These are phyloP conservation scores for Paramormyrops hopkinsi DNA, from an alignment of 2,797 vertebrate species.

Conservation along the genomic window DNA sequence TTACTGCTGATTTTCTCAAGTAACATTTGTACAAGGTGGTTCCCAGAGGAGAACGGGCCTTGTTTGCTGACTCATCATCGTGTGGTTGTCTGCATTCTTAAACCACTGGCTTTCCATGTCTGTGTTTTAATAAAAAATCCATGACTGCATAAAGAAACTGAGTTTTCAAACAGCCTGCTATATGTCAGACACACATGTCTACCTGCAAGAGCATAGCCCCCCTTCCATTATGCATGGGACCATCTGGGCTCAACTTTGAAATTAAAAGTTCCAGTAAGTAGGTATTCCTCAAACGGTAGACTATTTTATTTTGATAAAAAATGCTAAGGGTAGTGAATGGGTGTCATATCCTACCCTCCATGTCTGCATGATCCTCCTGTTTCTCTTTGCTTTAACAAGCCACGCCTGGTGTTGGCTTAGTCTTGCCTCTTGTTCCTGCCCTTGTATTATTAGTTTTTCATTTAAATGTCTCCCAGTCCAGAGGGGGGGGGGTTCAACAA, in stretches of 20 bases:
- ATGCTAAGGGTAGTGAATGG: background rate
- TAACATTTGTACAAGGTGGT: conserved; percentile 21
- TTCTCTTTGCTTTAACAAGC: background rate
- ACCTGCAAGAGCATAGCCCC: background rate
- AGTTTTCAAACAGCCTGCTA: conserved; percentile 26
- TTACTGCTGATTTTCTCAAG: conserved; percentile 21
- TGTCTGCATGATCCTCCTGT: background rate
- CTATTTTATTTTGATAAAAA: background rate
- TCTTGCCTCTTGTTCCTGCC: background rate
- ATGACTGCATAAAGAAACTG: conserved; percentile 31
- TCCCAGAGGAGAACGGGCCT: background rate
- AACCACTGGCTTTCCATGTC: conserved; percentile 35
- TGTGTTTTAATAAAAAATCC: conserved; percentile 38
- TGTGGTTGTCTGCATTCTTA: conserved; percentile 48
- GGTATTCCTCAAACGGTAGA: background rate
- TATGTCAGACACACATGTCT: background rate
- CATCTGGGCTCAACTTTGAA: background rate
- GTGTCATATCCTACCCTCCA: background rate
- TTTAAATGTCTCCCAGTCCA: background rate
- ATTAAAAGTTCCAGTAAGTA: background rate
- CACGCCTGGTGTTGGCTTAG: background rate
- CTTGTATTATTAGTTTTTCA: background rate
- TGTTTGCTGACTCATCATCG: conserved; percentile 24
- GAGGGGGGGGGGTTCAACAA: too few species aligned
- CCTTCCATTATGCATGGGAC: background rate